These are phyloP conservation scores for Napeogenes inachia DNA, from an alignment of 2,888 invertebrate genomes.

Conservation along the genomic window DNA sequence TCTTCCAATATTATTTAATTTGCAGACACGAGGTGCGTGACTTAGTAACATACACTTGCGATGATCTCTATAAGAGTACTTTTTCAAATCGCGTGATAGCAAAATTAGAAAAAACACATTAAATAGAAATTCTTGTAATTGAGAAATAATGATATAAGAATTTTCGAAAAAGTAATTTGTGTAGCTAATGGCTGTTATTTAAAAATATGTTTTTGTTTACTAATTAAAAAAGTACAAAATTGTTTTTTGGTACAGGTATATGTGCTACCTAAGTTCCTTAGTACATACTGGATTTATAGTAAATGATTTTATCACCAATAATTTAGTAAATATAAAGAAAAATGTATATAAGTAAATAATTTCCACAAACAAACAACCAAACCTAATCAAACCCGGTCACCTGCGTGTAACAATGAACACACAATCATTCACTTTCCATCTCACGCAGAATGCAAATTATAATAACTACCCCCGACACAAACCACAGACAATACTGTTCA, in stretches of 20 bases:
- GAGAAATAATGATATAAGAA: too few relatives aligned
- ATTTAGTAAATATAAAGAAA: too few relatives aligned
- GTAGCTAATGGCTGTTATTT: constrained; percentile 21
- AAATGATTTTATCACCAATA: too few relatives aligned
- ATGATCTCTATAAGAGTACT: background rate
- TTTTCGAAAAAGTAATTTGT: background rate
- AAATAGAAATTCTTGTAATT: constrained; percentile 17
- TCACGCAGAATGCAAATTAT: constrained; percentile 53
- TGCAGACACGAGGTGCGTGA: constrained; percentile 7
- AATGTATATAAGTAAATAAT: background rate
- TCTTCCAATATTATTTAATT: background rate
- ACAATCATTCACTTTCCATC: constrained; percentile 45
- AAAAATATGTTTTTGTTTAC: background rate
- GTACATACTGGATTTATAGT: too few relatives aligned
- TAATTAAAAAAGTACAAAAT: too few relatives aligned
- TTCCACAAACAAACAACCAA: constrained; percentile 11
- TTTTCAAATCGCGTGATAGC: constrained; percentile 18
- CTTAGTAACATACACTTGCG: constrained; percentile 3
- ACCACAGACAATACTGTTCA: background rate
- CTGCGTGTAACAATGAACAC: constrained; percentile 33
- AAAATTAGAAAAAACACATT: constrained; percentile 13
- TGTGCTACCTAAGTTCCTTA: too few relatives aligned
- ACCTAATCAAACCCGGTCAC: constrained; percentile 12
- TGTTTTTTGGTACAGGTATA: too few relatives aligned
- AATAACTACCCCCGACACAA: background rate